A percentile compares a stretch with the other conserved stretches of the same genome.
Conservation (phyloP, 2,888 invertebrate species). For the Orchesellides sinensis region DNA sequence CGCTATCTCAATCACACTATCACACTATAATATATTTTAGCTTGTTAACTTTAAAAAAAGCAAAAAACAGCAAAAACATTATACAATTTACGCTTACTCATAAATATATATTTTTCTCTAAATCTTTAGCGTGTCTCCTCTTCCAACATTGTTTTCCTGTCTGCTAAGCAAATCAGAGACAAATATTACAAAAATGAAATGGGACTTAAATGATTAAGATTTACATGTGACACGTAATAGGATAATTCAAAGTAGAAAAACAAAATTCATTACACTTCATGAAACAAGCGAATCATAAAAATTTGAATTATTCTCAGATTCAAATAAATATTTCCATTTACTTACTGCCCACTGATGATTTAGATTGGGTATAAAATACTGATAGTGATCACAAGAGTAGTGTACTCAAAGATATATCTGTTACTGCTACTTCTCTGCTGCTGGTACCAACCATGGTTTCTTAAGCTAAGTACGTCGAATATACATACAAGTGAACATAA, state of each 20-base stretch:
- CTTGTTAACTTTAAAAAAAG: no score
- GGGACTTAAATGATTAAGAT: constrained; percentile 9
- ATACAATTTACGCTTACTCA: no score
- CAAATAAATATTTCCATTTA: constrained; percentile 31
- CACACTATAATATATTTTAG: no score
- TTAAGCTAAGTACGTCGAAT: neutral
- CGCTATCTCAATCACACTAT: constrained; percentile 32
- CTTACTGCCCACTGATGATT: constrained; percentile 54
- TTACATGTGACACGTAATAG: constrained; percentile 2
- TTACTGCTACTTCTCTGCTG: neutral
- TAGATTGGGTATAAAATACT: constrained; percentile 57
- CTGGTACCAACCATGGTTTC: neutral
- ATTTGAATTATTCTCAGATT: constrained; percentile 54
- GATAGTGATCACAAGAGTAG: constrained; percentile 51
- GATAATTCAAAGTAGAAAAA: neutral
- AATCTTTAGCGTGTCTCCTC: neutral
- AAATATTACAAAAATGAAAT: neutral
- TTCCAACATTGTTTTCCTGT: neutral
- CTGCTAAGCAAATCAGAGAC: neutral
- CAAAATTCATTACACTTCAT: constrained; percentile 29
- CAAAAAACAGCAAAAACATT: no score
- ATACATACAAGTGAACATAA: no score
- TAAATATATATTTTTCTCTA: neutral
- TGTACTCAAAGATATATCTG: neutral
- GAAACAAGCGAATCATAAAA: constrained; percentile 50